Evolutionary conservation across 2,888 invertebrate species (phyloP), one percentile per base, ranked within the genome.

Genomic region (Sminthurinus aureus): DNA sequence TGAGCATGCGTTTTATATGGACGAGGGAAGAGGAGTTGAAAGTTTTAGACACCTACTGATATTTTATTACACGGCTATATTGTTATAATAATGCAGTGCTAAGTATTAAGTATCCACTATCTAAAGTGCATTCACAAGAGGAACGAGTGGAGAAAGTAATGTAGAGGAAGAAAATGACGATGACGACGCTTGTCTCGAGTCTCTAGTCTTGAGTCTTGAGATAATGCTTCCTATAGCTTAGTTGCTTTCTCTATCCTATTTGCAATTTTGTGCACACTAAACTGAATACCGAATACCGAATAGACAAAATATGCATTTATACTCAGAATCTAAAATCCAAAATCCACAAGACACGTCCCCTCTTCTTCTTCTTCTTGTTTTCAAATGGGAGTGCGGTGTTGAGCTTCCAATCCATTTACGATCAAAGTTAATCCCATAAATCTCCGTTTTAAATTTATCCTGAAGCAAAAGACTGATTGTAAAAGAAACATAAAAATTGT

Each of bases 371-470:
- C n/a, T n/a, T n/a, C n/a, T n/a, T n/a, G n/a, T n/a, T 58, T 11
- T 58, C 18, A 58, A 58, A 58, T 58, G 58, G 58, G 58, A 13
- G 58, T 58, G 15, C 9, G 58, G 58, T 73, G 22, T 52, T 73
- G 51, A 24, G 50, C 50, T 73, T 80, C 38, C 71, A 73, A 80
- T 80, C 80, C 73, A 52, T 80, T 73, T 73, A 73, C 73, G 8
- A 64, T 73, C 71, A 24, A 80, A 73, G 73, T 80, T 71, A 80
- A 73, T 80, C 71, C 80, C 51, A 73, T 73, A 64, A 80, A 73
- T 80, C 52, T 73, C 73, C 73, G 52, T 24, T 73, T 58, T 71
- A 73, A 80, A 51, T 73, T 73, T 80, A 52, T 73, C 26, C 18
- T 22, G 73, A 73, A 12, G 51, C n/a, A 75, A 22, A 26, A 26